Evolutionary conservation across 2,888 invertebrate genomes (phyloP).

Genomic region (Phasia obesa): DNA sequence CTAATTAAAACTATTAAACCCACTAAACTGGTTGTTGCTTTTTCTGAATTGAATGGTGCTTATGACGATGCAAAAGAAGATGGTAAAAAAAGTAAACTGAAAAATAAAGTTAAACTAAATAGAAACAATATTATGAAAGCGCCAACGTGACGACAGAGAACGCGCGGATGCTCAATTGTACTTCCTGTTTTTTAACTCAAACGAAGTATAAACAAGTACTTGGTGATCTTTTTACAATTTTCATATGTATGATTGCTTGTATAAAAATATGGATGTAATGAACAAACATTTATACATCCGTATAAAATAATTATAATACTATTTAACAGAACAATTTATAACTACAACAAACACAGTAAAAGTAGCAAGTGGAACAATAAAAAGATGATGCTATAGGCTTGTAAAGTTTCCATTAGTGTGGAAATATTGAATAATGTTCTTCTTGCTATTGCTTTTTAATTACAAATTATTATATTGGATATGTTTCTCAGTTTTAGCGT

Average conservation of each 20-base stretch:
- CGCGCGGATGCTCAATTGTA: constrained; percentile 70
- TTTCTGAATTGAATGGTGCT: constrained; percentile 16
- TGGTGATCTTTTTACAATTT: constrained; percentile 38
- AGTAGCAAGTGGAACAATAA: too few relatives aligned
- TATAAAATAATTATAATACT: constrained; percentile 25
- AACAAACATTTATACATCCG: background rate
- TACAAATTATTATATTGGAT: background rate
- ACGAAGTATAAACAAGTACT: constrained; percentile 40
- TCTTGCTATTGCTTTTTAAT: background rate
- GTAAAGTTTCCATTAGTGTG: background rate
- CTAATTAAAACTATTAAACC: constrained; percentile 58
- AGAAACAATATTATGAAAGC: constrained; percentile 55
- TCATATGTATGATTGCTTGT: constrained; percentile 5
- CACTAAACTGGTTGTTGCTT: constrained; percentile 56
- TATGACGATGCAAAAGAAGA: constrained; percentile 16
- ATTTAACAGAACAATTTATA: constrained; percentile 26
- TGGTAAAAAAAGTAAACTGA: constrained; percentile 3
- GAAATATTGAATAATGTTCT: background rate
- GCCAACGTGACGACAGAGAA: constrained; percentile 70
- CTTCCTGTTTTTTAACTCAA: constrained; percentile 66
- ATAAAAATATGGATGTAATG: background rate
- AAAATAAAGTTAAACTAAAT: constrained; percentile 39
- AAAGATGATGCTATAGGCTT: background rate
- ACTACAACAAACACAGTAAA: background rate
- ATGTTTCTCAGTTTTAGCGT: too few relatives aligned